A percentile compares a stretch with the other conserved stretches of the same genome.
Conservation (phyloP, 1,140 invertebrate species). For the Tetramorium parvispinum region DNA sequence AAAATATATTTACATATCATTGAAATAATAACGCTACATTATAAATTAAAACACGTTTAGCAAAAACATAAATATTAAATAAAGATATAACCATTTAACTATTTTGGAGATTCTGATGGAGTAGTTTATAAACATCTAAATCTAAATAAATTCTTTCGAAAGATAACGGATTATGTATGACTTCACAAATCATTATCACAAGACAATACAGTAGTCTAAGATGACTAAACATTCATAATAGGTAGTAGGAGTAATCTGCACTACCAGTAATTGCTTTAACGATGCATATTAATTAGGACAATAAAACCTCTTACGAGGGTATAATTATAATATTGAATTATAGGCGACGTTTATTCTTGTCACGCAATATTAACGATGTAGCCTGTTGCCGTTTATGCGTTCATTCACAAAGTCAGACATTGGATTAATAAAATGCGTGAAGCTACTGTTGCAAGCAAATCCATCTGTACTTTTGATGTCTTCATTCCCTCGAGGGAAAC, state of each 20-base stretch:
- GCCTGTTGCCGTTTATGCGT: slow-evolving; percentile 68
- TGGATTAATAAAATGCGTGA: slow-evolving; percentile 62
- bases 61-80: not conserved
- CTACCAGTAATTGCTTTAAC: slow-evolving; percentile 81
- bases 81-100: not conserved
- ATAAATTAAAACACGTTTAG: not conserved
- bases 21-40: not conserved
- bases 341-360: slow-evolving; percentile 83
- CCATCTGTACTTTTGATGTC: slow-evolving; percentile 26
- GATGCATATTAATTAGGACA: slow-evolving; percentile 84
- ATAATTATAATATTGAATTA: slow-evolving; percentile 86
- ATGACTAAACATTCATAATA: slow-evolving; percentile 59
- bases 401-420: slow-evolving; percentile 66
- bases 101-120: not conserved
- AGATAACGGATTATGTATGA: not conserved
- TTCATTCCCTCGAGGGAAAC: slow-evolving; percentile 29
- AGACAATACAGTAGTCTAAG: slow-evolving; percentile 17
- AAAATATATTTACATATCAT: not conserved
- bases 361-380: slow-evolving; percentile 81
- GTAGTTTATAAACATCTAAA: not conserved
- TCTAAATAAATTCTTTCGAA: not conserved
- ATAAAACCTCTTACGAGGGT: slow-evolving; percentile 82
- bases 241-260: slow-evolving; percentile 52
- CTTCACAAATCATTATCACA: not conserved
- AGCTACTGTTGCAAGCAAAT: slow-evolving; percentile 32